Conservation (phyloP, 2,888 invertebrate species). For the Metallyticus violacea region DNA sequence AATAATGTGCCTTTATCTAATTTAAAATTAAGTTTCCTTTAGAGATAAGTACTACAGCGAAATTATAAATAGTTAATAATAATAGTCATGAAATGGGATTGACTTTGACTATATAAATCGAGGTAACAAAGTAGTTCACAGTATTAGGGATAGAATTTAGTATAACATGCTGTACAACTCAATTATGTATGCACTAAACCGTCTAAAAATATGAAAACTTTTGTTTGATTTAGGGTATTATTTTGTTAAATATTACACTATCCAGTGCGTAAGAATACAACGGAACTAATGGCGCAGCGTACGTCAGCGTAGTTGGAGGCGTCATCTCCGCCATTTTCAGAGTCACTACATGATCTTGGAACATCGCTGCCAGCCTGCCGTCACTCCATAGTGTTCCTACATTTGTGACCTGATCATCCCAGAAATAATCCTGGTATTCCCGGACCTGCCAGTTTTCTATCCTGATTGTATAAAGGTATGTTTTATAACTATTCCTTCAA, state of each 20-base stretch:
- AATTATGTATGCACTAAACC: background rate
- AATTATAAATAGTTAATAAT: background rate
- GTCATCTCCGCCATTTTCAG: constrained; percentile 7
- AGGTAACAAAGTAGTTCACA: background rate
- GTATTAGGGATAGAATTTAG: background rate
- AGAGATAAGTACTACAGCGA: background rate
- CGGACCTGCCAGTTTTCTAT: constrained; percentile 34
- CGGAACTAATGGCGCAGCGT: background rate
- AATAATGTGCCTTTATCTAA: too few species aligned
- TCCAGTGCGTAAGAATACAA: background rate
- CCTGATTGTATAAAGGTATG: constrained; percentile 35
- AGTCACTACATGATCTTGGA: constrained; percentile 31
- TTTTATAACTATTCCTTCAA: constrained; percentile 33
- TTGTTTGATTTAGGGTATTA: background rate
- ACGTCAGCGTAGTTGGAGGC: background rate
- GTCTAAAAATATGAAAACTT: too few species aligned
- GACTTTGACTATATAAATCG: background rate
- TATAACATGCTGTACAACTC: background rate
- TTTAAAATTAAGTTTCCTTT: background rate
- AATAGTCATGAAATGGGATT: background rate
- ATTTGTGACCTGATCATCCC: constrained; percentile 35
- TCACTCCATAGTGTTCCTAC: constrained; percentile 32
- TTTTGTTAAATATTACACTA: constrained; percentile 30
- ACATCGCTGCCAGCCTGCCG: constrained; percentile 31
- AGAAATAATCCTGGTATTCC: constrained; percentile 33